phyloP scores from a whole-genome alignment of 2,113 vertebrate species.

The Maylandia zebra region DNA sequence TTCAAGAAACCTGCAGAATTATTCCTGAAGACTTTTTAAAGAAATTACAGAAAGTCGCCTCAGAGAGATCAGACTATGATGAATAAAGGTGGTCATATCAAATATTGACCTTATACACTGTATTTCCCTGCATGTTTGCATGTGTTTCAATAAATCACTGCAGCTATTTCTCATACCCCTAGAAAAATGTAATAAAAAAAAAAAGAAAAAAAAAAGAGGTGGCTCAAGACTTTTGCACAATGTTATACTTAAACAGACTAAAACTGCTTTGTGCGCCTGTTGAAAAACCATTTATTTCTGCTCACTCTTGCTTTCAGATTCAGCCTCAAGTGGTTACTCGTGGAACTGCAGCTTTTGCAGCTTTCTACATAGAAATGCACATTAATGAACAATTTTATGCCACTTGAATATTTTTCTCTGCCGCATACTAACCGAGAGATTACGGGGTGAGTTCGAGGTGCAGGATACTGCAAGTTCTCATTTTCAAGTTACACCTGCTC shows the following conservation, averaged over 20 bases:
- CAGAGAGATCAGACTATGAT: not conserved
- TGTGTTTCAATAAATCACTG: not conserved
- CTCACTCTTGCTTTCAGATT: not conserved
- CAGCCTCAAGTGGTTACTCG: not conserved
- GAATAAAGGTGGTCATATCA: not conserved
- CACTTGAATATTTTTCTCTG: not conserved
- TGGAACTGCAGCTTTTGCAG: not conserved
- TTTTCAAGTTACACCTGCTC: not conserved
- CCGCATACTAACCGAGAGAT: not conserved
- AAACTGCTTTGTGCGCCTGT: not conserved
- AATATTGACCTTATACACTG: not conserved
- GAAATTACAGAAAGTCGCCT: not conserved
- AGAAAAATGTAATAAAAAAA: not conserved
- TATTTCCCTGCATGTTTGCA: not conserved
- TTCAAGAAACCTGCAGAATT: not conserved
- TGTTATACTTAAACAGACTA: not conserved
- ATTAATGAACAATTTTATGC: not conserved
- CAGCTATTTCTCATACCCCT: not conserved
- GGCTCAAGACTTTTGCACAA: not conserved
- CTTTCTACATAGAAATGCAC: not conserved
- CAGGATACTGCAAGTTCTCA: not conserved
- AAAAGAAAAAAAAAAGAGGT: fast-evolving
- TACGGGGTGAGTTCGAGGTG: not conserved
- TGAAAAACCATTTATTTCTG: not conserved
- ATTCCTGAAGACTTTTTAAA: not conserved